Evolutionary conservation across 92 coral and sea anemone genomes (phyloP), one percentile per base, ranked within the genome.

Genomic region (Epizoanthus illoricatus): DNA sequence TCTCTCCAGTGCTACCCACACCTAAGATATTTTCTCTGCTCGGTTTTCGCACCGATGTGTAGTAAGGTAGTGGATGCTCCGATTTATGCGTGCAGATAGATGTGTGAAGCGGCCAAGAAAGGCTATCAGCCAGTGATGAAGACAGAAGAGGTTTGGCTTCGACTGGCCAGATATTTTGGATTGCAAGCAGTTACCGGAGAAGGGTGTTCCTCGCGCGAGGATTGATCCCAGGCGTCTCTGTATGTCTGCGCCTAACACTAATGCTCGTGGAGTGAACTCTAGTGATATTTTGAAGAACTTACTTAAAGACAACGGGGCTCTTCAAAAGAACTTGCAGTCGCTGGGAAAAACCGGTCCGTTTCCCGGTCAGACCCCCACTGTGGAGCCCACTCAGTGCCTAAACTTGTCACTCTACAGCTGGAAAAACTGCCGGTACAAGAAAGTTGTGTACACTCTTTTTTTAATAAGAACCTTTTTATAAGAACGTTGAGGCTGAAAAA

Each of bases 1-100:
- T 91, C 91, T 0, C 93, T 97, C 49, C 87, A 83, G 49, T 97
- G 99, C 79, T 92, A 95, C 5, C 92, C 92, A 0, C 89, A 89
- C 69, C 75, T 97, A 47, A 80, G 88, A 21, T 94, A 88, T 60
- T 97, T 97, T 73, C 89, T 97, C 65, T 97, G 99, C 33, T 93
- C 98, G 0, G 92, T 94, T 52, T 97, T 93, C 74, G 94, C 90
- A 60, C 99, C 99, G 2, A 88, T 97, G 97, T 97, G 99, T 42
- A 76, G 83, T 24, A 87, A 81, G 24, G 98, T 83, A 20, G 84
- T 91, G 8, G 87, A 88, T 47, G 87, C 85, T n/a, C 98, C 99
- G 66, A 83, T 97, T 39, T 87, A 88, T 79, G 87, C 98, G 68
- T 97, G 99, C 55, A 84, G 90, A 3, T 92, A 96, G 56, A 91